Conservation (phyloP, 2,113 vertebrate species). For the Anthoscopus minutus region DNA sequence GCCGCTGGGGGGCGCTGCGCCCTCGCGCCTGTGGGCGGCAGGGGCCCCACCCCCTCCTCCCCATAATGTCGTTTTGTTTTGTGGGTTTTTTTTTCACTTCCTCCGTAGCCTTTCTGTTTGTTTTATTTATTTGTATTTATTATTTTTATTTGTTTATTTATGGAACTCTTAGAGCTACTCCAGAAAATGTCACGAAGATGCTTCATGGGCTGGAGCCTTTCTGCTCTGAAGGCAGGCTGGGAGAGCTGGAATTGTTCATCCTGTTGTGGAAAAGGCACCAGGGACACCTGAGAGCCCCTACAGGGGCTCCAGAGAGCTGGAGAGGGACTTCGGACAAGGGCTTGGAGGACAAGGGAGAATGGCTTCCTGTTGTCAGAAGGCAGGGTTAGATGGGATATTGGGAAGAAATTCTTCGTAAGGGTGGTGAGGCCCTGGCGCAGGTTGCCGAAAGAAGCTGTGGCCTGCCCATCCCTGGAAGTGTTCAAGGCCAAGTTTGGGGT, state of each 20-base stretch:
- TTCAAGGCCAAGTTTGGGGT: neutral
- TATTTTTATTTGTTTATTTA: neutral
- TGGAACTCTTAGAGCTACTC: neutral
- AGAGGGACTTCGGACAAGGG: neutral
- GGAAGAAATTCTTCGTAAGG: neutral
- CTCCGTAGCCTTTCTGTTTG: neutral
- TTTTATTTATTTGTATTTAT: neutral
- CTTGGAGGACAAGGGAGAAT: neutral
- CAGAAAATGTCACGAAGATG: neutral
- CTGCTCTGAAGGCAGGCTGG: neutral
- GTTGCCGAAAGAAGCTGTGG: neutral
- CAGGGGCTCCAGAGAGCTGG: neutral
- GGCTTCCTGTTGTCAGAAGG: neutral
- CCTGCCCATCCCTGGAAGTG: neutral
- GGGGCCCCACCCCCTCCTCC: too few species aligned
- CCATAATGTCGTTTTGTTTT: rapidly evolving
- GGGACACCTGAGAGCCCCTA: neutral
- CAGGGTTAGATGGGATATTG: neutral
- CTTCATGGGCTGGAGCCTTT: neutral
- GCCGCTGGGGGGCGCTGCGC: slow-evolving; percentile 7
- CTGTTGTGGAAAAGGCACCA: neutral
- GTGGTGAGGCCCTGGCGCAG: neutral
- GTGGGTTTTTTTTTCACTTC: neutral
- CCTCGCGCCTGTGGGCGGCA: neutral
- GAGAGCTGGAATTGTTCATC: neutral